These are phyloP conservation scores for Ephestia elutella DNA, from an alignment of 1,140 invertebrate species.

Conservation along the genomic window DNA sequence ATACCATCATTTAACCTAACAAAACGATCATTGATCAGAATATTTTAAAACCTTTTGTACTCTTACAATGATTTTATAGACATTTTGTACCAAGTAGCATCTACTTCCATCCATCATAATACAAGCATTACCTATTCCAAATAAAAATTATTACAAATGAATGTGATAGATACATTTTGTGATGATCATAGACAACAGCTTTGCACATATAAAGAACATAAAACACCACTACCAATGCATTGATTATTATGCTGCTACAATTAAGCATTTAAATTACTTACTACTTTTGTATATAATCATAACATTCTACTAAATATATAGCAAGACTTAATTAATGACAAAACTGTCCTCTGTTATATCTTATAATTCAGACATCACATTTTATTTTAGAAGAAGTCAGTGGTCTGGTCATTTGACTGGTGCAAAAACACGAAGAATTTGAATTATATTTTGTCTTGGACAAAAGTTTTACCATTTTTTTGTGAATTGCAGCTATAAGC, in stretches of 20 bases:
- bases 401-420: no score
- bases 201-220: not conserved
- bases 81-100: not conserved
- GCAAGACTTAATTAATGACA: not conserved
- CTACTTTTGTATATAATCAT: not conserved
- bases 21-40: slow-evolving; percentile 1
- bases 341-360: not conserved
- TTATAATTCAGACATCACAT: no score
- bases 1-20: slow-evolving; percentile 3
- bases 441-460: not conserved
- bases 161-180: not conserved
- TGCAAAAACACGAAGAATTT: no score
- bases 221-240: not conserved
- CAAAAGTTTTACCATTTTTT: not conserved
- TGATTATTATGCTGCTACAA: not conserved
- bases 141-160: not conserved
- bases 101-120: not conserved
- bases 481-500: not conserved
- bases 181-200: not conserved
- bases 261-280: slow-evolving; percentile 3
- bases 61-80: slow-evolving; percentile 1
- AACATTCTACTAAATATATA: not conserved
- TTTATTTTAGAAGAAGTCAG: no score
- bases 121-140: not conserved
- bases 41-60: slow-evolving; percentile 5